Evolutionary conservation across 2,888 invertebrate genomes (phyloP).

Genomic region (Drosophila subsilvestris): DNA sequence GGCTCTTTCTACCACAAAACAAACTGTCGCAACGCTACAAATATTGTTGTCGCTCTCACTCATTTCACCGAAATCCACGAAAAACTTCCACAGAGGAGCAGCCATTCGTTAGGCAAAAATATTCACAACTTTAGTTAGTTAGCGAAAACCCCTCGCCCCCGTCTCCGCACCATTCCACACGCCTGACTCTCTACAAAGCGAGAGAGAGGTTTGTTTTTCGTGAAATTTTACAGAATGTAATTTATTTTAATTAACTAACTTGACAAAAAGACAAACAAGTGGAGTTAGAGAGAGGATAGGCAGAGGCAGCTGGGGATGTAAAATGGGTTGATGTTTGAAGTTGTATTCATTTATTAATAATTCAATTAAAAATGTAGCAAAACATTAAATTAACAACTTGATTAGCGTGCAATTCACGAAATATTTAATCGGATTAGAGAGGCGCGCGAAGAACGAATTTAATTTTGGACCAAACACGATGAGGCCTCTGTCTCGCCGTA

Average conservation of each 20-base stretch:
- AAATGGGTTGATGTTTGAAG: slow-evolving; percentile 13
- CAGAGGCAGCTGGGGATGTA: slow-evolving; percentile 1
- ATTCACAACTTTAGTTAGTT: slow-evolving; percentile 37
- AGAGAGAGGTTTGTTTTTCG: slow-evolving; percentile 20
- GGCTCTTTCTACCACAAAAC: no score
- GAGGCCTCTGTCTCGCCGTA: slow-evolving; percentile 15
- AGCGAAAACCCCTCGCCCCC: slow-evolving; percentile 11
- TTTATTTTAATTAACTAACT: slow-evolving; percentile 70
- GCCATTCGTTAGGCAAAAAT: slow-evolving; percentile 36
- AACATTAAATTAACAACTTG: slow-evolving; percentile 68
- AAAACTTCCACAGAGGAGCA: slow-evolving; percentile 23
- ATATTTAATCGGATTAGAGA: slow-evolving; percentile 65
- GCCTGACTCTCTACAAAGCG: slow-evolving; percentile 10
- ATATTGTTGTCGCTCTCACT: slow-evolving; percentile 22
- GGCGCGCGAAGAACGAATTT: slow-evolving; percentile 55
- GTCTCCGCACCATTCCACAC: background rate
- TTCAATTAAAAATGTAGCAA: slow-evolving; percentile 68
- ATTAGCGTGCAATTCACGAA: slow-evolving; percentile 66
- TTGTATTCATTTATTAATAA: slow-evolving; percentile 60
- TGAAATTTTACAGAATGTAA: slow-evolving; percentile 44
- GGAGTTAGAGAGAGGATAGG: slow-evolving; percentile 11
- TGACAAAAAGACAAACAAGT: slow-evolving; percentile 48
- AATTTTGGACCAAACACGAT: slow-evolving; percentile 45
- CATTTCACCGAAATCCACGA: slow-evolving; percentile 7
- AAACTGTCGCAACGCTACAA: background rate